A percentile compares a stretch with the other conserved stretches of the same genome.
phyloP scores from a whole-genome alignment of 2,888 invertebrate species.

The Drosophila meridionalis region DNA sequence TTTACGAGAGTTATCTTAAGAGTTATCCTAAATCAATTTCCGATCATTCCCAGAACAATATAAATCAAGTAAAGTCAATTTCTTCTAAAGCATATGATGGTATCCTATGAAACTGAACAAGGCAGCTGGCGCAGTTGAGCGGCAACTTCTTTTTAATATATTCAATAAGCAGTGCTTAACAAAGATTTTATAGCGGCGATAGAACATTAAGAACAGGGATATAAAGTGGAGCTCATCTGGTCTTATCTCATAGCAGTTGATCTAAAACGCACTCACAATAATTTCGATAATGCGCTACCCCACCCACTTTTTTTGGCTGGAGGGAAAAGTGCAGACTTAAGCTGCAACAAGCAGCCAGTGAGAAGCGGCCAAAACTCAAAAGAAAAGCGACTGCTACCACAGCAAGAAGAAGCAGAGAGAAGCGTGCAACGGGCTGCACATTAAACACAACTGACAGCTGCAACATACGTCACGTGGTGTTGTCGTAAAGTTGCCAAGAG shows the following conservation, averaged over 20 bases:
- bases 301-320: not conserved
- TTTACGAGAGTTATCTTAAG: not conserved
- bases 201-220: constrained; percentile 12
- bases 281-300: constrained; percentile 41
- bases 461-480: constrained; percentile 76
- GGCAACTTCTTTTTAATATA: not conserved
- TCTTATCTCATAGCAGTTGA: constrained; percentile 37
- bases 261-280: constrained; percentile 32
- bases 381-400: constrained; percentile 18
- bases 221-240: constrained; percentile 24
- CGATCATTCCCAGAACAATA: not conserved
- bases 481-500: constrained; percentile 71
- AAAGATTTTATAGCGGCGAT: constrained; percentile 2
- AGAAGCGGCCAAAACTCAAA: constrained; percentile 8
- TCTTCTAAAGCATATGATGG: not conserved
- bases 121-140: no score
- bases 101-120: not conserved
- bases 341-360: constrained; percentile 9
- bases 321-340: constrained; percentile 16
- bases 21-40: no score
- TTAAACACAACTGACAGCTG: constrained; percentile 78
- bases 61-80: not conserved
- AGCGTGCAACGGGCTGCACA: constrained; percentile 60
- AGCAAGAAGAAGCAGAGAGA: constrained; percentile 7
- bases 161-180: constrained; percentile 1